phyloP scores from a whole-genome alignment of 2,113 vertebrate genomes.

The Phainopepla nitens region DNA sequence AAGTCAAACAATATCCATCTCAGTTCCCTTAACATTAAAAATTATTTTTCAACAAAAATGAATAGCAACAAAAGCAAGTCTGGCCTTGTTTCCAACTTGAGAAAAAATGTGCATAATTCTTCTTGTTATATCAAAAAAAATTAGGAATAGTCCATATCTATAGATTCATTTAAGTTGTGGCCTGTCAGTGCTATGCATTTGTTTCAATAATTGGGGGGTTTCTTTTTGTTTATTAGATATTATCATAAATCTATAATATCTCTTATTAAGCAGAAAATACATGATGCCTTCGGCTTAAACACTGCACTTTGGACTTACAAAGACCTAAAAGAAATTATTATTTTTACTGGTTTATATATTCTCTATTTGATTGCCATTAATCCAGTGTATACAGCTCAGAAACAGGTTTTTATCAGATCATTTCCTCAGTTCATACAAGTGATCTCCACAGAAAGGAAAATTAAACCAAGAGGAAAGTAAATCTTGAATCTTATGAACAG shows the following conservation, averaged over 20 bases:
- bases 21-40: not conserved
- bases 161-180: not conserved
- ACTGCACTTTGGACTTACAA: not conserved
- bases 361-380: not conserved
- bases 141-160: not conserved
- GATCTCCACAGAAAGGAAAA: not conserved
- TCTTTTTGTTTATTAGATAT: not conserved
- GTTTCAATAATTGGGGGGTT: not conserved
- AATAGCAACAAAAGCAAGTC: not conserved
- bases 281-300: not conserved
- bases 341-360: not conserved
- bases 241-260: not conserved
- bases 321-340: not conserved
- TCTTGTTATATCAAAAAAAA: not conserved
- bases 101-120: not conserved
- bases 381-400: not conserved
- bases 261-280: not conserved
- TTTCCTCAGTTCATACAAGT: not conserved
- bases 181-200: not conserved
- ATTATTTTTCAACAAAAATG: not conserved
- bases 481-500: not conserved
- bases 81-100: fast-evolving
- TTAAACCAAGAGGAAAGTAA: not conserved
- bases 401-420: not conserved
- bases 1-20: not conserved